These are phyloP conservation scores for Bembecia ichneumoniformis DNA, from an alignment of 2,888 invertebrate species.

Conservation along the genomic window DNA sequence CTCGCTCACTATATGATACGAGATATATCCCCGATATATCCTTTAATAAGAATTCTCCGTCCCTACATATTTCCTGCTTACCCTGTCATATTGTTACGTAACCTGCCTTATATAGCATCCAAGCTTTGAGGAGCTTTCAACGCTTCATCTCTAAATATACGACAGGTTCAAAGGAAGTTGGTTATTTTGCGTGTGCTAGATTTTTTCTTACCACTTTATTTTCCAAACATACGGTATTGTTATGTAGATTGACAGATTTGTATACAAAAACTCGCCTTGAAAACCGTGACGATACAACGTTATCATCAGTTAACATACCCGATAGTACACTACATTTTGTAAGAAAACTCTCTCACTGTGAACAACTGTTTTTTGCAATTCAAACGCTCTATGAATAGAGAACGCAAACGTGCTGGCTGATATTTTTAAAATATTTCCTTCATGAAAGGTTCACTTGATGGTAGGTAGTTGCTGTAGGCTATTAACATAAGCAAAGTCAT, in stretches of 20 bases:
- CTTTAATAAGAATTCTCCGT: slow-evolving; percentile 25
- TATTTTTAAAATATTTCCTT: too few relatives aligned
- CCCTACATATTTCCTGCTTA: slow-evolving; percentile 32
- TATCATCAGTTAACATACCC: too few relatives aligned
- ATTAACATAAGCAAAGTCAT: too few relatives aligned
- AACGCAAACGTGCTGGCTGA: too few relatives aligned
- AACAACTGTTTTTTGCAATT: too few relatives aligned
- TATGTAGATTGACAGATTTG: slow-evolving; percentile 13
- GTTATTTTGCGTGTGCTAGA: slow-evolving; percentile 5
- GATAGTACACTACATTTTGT: too few relatives aligned
- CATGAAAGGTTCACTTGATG: too few relatives aligned
- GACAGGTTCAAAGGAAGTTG: slow-evolving; percentile 10
- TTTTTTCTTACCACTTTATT: slow-evolving; percentile 16
- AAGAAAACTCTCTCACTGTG: too few relatives aligned
- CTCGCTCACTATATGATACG: slow-evolving; percentile 11
- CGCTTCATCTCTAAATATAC: background rate
- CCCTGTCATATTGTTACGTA: slow-evolving; percentile 21
- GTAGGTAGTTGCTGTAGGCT: too few relatives aligned
- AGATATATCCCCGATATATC: slow-evolving; percentile 16
- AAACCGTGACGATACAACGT: background rate
- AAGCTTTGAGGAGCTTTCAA: slow-evolving; percentile 9
- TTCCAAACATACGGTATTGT: slow-evolving; percentile 16
- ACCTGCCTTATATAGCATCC: slow-evolving; percentile 10
- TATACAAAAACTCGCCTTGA: slow-evolving; percentile 4
- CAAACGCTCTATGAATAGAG: too few relatives aligned